A percentile compares a stretch with the other conserved stretches of the same genome.
These are phyloP conservation scores for Heteractis magnifica DNA, from an alignment of 92 coral and sea anemone genomes.

Conservation along the genomic window DNA sequence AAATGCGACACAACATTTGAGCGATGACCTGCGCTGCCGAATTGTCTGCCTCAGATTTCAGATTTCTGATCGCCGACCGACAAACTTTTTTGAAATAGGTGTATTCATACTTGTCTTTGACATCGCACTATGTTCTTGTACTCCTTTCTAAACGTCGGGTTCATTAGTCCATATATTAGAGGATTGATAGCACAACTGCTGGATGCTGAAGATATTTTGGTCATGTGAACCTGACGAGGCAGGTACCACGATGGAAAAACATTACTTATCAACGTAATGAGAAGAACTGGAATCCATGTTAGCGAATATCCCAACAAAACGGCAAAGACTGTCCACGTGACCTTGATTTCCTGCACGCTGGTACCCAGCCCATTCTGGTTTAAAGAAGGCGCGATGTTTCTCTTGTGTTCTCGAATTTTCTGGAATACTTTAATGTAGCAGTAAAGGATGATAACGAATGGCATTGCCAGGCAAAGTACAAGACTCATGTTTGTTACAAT, in stretches of 20 bases:
- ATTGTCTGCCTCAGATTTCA: too few species aligned
- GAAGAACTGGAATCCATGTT: slow-evolving; percentile 1
- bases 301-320: slow-evolving; percentile 4
- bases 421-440: slow-evolving; percentile 13
- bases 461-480: not conserved
- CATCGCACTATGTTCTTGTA: too few species aligned
- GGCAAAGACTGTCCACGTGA: slow-evolving; percentile 5
- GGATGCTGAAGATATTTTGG: not conserved
- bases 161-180: not conserved
- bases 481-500: not conserved
- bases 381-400: slow-evolving; percentile 7
- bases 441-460: not conserved
- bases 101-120: too few species aligned
- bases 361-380: slow-evolving; percentile 7
- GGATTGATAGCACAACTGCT: slow-evolving; percentile 14
- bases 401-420: slow-evolving; percentile 24
- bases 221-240: slow-evolving; percentile 1
- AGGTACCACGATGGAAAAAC: not conserved
- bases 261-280: not conserved
- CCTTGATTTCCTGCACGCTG: slow-evolving; percentile 6
- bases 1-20: too few species aligned
- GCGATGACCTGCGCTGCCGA: too few species aligned
- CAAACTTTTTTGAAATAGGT: too few species aligned
- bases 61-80: too few species aligned
- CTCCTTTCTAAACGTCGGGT: not conserved